Evolutionary conservation across 2,888 invertebrate genomes (phyloP).

Genomic region (Sarcophaga carnaria): DNA sequence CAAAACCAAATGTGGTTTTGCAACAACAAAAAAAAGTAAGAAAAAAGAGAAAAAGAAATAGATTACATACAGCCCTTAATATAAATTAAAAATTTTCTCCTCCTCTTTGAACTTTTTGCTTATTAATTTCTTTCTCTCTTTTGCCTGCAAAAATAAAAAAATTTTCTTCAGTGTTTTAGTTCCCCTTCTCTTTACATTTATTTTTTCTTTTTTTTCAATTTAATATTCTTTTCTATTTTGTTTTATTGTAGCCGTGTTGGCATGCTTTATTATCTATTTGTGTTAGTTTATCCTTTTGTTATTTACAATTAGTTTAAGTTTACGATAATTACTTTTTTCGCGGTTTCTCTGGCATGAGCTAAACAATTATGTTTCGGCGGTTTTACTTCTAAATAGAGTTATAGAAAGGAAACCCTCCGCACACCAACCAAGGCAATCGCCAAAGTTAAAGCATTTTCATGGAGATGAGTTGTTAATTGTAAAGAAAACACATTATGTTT

Average conservation of each 20-base stretch:
- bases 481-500: slow-evolving; percentile 62
- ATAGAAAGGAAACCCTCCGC: neutral
- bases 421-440: neutral
- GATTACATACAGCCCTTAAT: too few relatives aligned
- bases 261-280: slow-evolving; percentile 38
- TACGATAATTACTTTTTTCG: slow-evolving; percentile 69
- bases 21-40: slow-evolving; percentile 1
- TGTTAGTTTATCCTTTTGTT: slow-evolving; percentile 25
- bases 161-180: neutral
- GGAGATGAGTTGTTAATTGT: slow-evolving; percentile 58
- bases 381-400: slow-evolving; percentile 14
- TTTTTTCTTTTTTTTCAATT: neutral
- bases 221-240: neutral
- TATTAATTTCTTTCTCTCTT: neutral
- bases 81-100: too few relatives aligned
- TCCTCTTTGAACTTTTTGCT: too few relatives aligned
- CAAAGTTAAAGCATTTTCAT: neutral
- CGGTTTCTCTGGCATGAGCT: slow-evolving; percentile 68
- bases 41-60: too few relatives aligned
- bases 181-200: neutral
- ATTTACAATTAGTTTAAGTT: slow-evolving; percentile 53
- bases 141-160: neutral
- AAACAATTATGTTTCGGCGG: slow-evolving; percentile 57
- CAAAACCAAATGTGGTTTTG: slow-evolving; percentile 50
- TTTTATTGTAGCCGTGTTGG: neutral